Evolutionary conservation across 2,113 vertebrate species (phyloP).

Genomic region (Melozone crissalis): DNA sequence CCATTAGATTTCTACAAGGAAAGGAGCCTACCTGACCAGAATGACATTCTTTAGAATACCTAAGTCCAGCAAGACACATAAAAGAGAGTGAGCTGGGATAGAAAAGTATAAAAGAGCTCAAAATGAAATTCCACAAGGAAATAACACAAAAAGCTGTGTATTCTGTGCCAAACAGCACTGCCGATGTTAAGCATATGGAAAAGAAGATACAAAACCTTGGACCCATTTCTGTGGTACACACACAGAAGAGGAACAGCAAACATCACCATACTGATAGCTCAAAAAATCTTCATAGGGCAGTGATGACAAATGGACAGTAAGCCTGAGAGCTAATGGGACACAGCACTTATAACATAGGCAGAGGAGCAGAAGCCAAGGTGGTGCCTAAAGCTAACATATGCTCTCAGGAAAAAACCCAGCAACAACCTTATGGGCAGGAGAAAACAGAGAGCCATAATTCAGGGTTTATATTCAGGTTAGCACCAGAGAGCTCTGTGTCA

Average conservation of each 20-base stretch:
- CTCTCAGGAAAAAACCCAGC: accelerated
- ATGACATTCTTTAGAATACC: background rate
- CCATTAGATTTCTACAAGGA: background rate
- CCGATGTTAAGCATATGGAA: background rate
- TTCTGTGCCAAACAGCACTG: background rate
- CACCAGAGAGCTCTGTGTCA: background rate
- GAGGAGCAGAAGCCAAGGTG: background rate
- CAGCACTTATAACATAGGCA: background rate
- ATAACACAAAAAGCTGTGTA: background rate
- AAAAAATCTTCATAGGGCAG: background rate
- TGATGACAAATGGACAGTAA: background rate
- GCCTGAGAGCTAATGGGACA: background rate
- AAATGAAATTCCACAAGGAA: background rate
- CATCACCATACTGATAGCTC: accelerated
- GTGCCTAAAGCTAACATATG: background rate
- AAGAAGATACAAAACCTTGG: background rate
- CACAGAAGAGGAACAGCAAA: accelerated
- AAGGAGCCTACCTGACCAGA: background rate
- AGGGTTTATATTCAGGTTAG: background rate
- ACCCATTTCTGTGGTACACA: background rate
- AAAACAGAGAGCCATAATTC: background rate
- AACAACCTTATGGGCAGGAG: background rate
- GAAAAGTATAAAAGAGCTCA: background rate
- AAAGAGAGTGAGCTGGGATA: background rate
- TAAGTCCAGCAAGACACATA: background rate